Base-by-base conservation (phyloP, 2,888 invertebrate genomes). In the Hedychridium roseum region DNA sequence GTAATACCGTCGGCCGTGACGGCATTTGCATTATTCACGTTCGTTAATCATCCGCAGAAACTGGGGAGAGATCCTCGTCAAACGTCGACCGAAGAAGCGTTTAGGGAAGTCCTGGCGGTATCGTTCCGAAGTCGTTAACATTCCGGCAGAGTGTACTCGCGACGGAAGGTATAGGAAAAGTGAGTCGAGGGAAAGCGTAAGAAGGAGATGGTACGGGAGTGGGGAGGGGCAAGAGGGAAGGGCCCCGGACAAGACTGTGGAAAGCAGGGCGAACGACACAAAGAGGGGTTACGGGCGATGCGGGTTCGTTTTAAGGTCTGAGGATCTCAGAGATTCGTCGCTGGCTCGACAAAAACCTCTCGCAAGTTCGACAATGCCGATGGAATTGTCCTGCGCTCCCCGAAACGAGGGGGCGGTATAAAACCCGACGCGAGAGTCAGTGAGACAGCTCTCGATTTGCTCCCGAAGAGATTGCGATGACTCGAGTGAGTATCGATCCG, bases 61-160 rank as follows among this genome's bases (percentile, higher is more conserved):
- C 45, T 42, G 28, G 37, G 40, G 41, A 35, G 43, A 43, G 54
- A 49, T 32, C 20, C 38, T 47, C 51, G 52, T 52, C 41, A 52
- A 54, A 52, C 43, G 39, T 26, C 48, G 23, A 32, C 36, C 32
- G 7, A 17, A 15, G 50, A 43, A 45, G n/a, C 42, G 32, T 53
- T 50, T 45, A 16, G 17, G 28, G 31, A 42, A 45, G 36, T 51
- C 38, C 39, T 26, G 38, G 38, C 38, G 45, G 42, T 51, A 46
- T 54, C 54, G 50, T 46, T 43, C 40, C 32, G 31, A 44, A 53
- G 45, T 53, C 39, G 44, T 49, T 48, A 53, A 55, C 44, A 49
- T 50, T 53, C 49, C 54, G 16, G 16, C 4, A 18, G 27, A 15
- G 15, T 7, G 23, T 16, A 9, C 35, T 14, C 21, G 35, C 34